Conservation (phyloP, 2,797 vertebrate species). For the Gobionotothen gibberifrons region DNA sequence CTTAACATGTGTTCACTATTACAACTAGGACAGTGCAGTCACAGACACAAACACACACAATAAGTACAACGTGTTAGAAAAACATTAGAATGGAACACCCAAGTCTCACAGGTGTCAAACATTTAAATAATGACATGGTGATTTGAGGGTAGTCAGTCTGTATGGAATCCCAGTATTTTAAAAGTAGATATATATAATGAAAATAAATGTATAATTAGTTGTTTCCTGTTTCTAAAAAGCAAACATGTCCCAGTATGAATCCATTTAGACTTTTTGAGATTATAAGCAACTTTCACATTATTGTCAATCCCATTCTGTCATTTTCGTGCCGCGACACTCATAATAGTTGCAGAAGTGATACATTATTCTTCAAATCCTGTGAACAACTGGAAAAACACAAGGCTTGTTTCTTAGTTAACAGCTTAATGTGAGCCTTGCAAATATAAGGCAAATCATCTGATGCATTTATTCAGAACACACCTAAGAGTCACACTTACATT, state of each 20-base stretch:
- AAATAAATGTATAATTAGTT: background rate
- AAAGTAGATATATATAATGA: background rate
- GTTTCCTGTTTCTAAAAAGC: background rate
- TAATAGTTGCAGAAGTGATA: background rate
- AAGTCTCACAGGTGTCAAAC: too few species aligned
- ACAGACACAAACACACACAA: background rate
- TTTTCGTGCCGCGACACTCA: background rate
- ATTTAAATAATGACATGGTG: background rate
- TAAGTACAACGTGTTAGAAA: too few species aligned
- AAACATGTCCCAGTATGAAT: background rate
- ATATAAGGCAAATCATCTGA: constrained; percentile 49
- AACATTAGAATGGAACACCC: too few species aligned
- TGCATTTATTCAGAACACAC: constrained; percentile 58
- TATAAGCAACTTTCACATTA: background rate
- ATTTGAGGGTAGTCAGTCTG: background rate
- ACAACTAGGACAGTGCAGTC: background rate
- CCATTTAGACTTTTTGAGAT: background rate
- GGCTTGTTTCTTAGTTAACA: constrained; percentile 29
- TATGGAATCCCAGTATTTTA: background rate
- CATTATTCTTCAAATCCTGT: background rate
- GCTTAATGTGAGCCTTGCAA: constrained; percentile 35
- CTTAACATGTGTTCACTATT: background rate
- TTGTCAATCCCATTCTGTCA: background rate
- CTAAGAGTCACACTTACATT: constrained; percentile 54
- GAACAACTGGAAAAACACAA: background rate